A percentile compares a stretch with the other conserved stretches of the same genome.
Evolutionary conservation across 2,888 invertebrate species (phyloP).

Genomic region (Folsomia manolachei): DNA sequence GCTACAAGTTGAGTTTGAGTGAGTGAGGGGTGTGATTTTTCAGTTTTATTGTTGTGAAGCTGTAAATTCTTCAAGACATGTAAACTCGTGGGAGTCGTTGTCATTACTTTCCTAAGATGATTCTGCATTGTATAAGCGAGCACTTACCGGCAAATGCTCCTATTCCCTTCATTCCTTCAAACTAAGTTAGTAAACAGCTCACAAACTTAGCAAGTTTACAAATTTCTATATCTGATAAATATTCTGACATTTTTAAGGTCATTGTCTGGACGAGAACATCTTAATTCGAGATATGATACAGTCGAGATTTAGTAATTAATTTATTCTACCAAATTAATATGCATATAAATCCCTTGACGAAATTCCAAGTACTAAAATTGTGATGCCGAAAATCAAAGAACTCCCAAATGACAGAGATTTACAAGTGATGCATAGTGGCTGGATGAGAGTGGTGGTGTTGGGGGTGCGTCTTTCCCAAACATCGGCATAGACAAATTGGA

Average conservation of each 20-base stretch:
- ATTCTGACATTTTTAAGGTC: neutral
- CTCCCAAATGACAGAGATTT: neutral
- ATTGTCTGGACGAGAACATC: too few relatives aligned
- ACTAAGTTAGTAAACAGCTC: neutral
- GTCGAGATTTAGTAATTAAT: too few relatives aligned
- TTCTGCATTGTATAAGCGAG: neutral
- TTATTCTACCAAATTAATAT: too few relatives aligned
- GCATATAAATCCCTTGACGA: neutral
- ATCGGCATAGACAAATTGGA: neutral
- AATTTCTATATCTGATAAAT: too few relatives aligned
- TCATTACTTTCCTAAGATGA: neutral
- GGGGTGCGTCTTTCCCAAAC: neutral
- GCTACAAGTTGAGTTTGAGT: neutral
- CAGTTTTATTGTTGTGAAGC: neutral
- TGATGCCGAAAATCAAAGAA: neutral
- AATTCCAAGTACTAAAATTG: neutral
- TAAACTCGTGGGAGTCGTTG: neutral
- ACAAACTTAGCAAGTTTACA: neutral
- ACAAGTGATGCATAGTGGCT: neutral
- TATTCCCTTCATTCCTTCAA: neutral
- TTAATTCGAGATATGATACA: too few relatives aligned
- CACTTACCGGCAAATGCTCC: neutral
- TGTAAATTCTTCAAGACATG: neutral
- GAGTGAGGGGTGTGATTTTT: constrained; percentile 5
- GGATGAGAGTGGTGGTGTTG: neutral